Base-by-base conservation (phyloP, 2,113 vertebrate species). In the Passerina amoena region DNA sequence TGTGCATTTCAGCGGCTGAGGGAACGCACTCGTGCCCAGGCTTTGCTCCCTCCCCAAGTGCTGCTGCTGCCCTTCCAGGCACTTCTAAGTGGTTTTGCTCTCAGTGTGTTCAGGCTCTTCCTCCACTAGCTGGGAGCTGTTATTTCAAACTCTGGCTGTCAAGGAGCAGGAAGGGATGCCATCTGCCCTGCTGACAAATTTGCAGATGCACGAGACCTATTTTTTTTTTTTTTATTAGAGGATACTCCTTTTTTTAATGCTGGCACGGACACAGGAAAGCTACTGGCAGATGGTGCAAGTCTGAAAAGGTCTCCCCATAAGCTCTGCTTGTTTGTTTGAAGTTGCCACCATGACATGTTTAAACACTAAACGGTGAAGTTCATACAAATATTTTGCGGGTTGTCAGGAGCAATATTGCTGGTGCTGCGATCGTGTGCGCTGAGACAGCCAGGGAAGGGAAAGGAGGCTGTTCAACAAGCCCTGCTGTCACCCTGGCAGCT, bases 381-480 rank as follows among this genome's bases (percentile, higher is more conserved):
- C 35, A 90, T 60, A 45, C 70, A 90, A 93, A 70, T 59, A 87
- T 69, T 97, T 91, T 90, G 71, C 82, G 48, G 68, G 51, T 95
- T 90, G 68, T 94, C 88, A 81, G 44, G 76, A 90, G 15, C 60
- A 40, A 37, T 81, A 59, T 57, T 63, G 59, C 28, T 53, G 8
- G 73, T 88, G 68, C 75, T 12, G 6, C 9, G 35, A 68, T 45
- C 5, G 19, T 6, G 18, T 3, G 42, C 57, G 8, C 66, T 40
- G 50, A 38, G 68, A 51, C 64, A 54, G 5, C 4, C 54, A 28
- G 48, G 48, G 38, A 51, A 70, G 14, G 47, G 42, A 72, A 40
- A 24, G 35, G 30, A 56, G 33, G 53, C 20, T 37, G n/a, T 19
- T 60, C n/a, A 18, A 31, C 45, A 38, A 53, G 21, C 33, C 28